phyloP scores from a whole-genome alignment of 2,113 vertebrate species.

The Copsychus sechellarum region DNA sequence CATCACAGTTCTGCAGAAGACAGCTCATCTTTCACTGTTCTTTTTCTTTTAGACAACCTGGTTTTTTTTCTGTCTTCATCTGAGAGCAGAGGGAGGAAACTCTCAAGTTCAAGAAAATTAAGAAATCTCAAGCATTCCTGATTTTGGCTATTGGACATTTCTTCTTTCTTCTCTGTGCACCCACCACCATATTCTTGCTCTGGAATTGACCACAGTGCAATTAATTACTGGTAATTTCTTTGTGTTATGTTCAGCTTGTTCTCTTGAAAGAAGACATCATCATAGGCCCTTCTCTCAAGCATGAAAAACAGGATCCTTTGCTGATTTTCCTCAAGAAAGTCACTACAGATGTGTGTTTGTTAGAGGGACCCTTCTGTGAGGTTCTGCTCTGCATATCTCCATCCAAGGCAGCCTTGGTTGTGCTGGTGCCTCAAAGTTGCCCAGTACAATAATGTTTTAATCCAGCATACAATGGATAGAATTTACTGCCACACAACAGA shows the following conservation, averaged over 20 bases:
- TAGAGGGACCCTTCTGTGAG: not conserved
- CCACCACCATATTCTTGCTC: not conserved
- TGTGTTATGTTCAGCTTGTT: not conserved
- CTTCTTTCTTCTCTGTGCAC: not conserved
- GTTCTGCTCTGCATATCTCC: not conserved
- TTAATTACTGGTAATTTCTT: not conserved
- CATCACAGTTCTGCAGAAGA: not conserved
- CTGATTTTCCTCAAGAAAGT: not conserved
- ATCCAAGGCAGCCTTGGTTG: not conserved
- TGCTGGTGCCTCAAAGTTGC: not conserved
- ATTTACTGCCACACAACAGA: not conserved
- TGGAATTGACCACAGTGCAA: not conserved
- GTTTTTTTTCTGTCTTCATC: not conserved
- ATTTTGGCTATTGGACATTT: not conserved
- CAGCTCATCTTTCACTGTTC: not conserved
- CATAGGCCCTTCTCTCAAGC: not conserved
- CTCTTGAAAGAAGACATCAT: not conserved
- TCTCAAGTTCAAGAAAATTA: not conserved
- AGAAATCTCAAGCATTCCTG: not conserved
- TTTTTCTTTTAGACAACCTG: not conserved
- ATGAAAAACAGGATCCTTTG: not conserved
- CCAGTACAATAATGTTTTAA: not conserved
- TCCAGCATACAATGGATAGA: rapidly evolving
- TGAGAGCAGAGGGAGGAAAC: not conserved
- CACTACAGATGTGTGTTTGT: not conserved